These are phyloP conservation scores for Oryzias sinensis DNA, from an alignment of 2,797 vertebrate genomes.

Conservation along the genomic window DNA sequence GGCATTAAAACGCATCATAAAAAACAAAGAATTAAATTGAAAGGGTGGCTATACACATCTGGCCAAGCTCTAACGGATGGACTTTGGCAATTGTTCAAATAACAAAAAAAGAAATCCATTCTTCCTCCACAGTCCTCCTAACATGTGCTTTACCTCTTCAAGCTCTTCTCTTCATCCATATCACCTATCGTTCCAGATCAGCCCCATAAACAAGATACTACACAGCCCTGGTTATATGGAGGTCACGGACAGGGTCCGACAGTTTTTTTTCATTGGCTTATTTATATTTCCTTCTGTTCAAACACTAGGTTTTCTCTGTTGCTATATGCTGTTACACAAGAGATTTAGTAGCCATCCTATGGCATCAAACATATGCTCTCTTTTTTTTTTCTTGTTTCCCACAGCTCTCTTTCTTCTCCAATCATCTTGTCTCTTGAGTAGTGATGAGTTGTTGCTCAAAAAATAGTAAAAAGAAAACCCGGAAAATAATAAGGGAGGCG, in stretches of 20 bases:
- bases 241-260: slow-evolving; percentile 56
- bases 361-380: slow-evolving; percentile 52
- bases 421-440: slow-evolving; percentile 51
- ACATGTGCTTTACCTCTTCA: slow-evolving; percentile 82
- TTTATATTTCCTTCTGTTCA: slow-evolving; percentile 50
- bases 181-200: slow-evolving; percentile 65
- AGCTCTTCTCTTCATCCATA: slow-evolving; percentile 68
- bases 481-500: slow-evolving; percentile 44
- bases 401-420: slow-evolving; percentile 43
- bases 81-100: slow-evolving; percentile 62
- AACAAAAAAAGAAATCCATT: slow-evolving; percentile 79
- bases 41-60: neutral
- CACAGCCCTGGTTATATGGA: slow-evolving; percentile 82
- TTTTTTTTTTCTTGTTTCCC: slow-evolving; percentile 48
- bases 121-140: slow-evolving; percentile 81
- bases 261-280: slow-evolving; percentile 45
- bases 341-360: slow-evolving; percentile 44
- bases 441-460: slow-evolving; percentile 57
- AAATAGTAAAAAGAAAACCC: slow-evolving; percentile 64
- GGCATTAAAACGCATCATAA: slow-evolving; percentile 17
- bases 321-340: slow-evolving; percentile 47
- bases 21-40: slow-evolving; percentile 4
- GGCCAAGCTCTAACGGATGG: slow-evolving; percentile 21
- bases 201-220: slow-evolving; percentile 86
- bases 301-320: slow-evolving; percentile 50